These are phyloP conservation scores for Amphipyra tragopoginis DNA, from an alignment of 2,888 invertebrate genomes.

Conservation along the genomic window DNA sequence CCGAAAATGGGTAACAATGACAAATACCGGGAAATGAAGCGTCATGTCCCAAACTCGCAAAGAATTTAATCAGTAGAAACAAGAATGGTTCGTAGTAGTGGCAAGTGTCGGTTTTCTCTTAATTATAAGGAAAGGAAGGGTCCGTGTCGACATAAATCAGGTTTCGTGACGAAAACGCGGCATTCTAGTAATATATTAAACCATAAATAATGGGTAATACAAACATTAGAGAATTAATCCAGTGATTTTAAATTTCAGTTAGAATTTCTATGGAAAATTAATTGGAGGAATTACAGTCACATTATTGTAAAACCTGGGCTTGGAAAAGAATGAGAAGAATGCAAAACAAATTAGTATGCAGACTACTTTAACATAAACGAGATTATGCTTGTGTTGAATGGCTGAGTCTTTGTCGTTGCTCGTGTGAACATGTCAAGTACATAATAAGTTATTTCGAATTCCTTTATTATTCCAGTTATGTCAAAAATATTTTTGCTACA, in stretches of 20 bases:
- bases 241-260: not conserved
- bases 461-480: no score
- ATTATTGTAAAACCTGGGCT: no score
- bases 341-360: no score
- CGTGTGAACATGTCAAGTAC: no score
- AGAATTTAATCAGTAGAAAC: conserved; percentile 7
- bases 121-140: conserved; percentile 65
- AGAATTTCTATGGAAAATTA: not conserved
- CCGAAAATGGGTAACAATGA: no score
- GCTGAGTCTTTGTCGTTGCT: no score
- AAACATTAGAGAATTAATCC: conserved; percentile 31
- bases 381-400: no score
- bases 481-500: no score
- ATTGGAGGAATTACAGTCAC: conserved; percentile 3
- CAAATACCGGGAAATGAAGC: no score
- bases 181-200: conserved; percentile 40
- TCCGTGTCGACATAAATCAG: conserved; percentile 62
- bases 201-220: conserved; percentile 36
- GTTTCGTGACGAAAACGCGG: conserved; percentile 57
- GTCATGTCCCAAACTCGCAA: conserved; percentile 3
- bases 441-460: no score
- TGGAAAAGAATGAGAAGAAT: no score
- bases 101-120: conserved; percentile 62
- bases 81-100: conserved; percentile 45
- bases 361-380: no score